These are phyloP conservation scores for Megaceryle torquata DNA, from an alignment of 2,113 vertebrate genomes.

Conservation along the genomic window DNA sequence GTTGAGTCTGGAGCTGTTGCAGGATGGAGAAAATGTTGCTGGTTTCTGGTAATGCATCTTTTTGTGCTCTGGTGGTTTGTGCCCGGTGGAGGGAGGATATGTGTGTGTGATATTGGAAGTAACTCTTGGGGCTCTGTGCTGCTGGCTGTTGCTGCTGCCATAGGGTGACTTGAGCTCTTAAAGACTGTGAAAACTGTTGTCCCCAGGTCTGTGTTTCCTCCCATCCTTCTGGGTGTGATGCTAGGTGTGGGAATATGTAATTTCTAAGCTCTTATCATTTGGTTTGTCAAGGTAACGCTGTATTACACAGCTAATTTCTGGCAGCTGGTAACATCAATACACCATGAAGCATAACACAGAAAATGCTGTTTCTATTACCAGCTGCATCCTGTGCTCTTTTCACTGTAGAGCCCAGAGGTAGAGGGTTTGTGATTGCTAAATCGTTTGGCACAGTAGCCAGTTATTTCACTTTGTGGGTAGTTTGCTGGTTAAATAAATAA, in stretches of 20 bases:
- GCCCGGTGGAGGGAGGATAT: fast-evolving
- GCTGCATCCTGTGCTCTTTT: fast-evolving
- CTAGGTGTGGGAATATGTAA: fast-evolving
- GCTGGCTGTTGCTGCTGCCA: fast-evolving
- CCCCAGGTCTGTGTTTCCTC: not conserved
- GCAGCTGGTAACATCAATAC: not conserved
- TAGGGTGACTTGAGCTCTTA: not conserved
- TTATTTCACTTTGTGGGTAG: not conserved
- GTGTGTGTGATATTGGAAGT: fast-evolving
- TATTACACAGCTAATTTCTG: fast-evolving
- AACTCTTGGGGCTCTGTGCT: not conserved
- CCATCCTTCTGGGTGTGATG: not conserved
- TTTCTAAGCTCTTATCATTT: not conserved
- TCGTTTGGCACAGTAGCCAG: not conserved
- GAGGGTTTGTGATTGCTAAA: not conserved
- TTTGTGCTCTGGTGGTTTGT: fast-evolving
- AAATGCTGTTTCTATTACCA: fast-evolving
- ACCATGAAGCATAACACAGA: fast-evolving
- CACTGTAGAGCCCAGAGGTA: not conserved
- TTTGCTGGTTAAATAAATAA: not conserved
- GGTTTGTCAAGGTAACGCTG: fast-evolving
- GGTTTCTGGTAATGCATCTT: fast-evolving
- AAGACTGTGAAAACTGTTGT: fast-evolving
- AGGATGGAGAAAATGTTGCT: fast-evolving
- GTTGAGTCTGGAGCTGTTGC: fast-evolving